Conservation (phyloP, 2,797 vertebrate genomes). For the Adelosebastes latens region DNA sequence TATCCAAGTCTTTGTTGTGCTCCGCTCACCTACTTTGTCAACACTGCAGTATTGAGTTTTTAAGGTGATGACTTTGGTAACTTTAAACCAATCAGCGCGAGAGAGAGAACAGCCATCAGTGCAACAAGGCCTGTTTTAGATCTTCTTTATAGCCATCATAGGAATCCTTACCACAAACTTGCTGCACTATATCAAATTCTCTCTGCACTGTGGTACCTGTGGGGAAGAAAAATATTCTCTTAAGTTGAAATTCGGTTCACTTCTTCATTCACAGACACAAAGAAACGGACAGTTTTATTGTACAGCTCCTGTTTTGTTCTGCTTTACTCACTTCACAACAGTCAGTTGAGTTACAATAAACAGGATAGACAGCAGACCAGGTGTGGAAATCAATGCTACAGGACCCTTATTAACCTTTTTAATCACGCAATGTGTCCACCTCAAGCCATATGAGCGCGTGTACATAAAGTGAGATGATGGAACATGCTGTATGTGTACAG, state of each 20-base stretch:
- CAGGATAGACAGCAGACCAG: slow-evolving; percentile 2
- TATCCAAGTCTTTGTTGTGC: slow-evolving; percentile 77
- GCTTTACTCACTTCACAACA: slow-evolving; percentile 24
- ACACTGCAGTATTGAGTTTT: slow-evolving; percentile 77
- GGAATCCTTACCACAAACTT: slow-evolving; percentile 32
- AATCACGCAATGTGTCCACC: slow-evolving; percentile 6
- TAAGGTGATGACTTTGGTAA: slow-evolving; percentile 80
- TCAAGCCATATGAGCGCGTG: slow-evolving; percentile 11
- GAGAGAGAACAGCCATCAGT: slow-evolving; percentile 41
- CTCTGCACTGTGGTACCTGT: slow-evolving; percentile 35
- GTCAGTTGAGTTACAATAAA: slow-evolving; percentile 21
- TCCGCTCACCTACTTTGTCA: slow-evolving; percentile 76
- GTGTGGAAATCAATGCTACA: slow-evolving; percentile 32
- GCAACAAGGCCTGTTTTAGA: slow-evolving; percentile 49
- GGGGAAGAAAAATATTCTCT: slow-evolving; percentile 1
- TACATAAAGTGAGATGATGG: slow-evolving; percentile 20
- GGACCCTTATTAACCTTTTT: slow-evolving; percentile 28
- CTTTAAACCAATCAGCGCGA: slow-evolving; percentile 71
- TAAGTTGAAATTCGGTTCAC: slow-evolving; percentile 21
- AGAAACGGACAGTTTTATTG: neutral
- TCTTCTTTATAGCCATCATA: slow-evolving; percentile 50
- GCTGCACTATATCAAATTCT: slow-evolving; percentile 47
- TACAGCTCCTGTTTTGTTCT: neutral
- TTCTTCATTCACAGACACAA: slow-evolving; percentile 24
- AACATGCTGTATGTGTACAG: slow-evolving; percentile 14